Conservation (phyloP, 2,113 vertebrate species). For the Pterophyllum scalare region DNA sequence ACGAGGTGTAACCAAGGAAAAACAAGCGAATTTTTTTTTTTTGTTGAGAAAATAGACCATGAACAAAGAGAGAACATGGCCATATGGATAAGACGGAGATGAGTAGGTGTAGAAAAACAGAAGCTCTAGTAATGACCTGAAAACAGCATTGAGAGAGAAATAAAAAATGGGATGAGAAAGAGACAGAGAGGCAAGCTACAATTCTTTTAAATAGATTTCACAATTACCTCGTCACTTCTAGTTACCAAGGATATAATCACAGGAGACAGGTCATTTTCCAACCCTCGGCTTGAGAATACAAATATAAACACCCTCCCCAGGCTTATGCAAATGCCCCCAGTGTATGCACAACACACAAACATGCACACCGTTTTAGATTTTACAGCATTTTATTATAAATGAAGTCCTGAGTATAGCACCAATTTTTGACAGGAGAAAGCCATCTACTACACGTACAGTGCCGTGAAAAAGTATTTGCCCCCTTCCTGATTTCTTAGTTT, state of each 20-base stretch:
- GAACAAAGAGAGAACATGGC: constrained; percentile 18
- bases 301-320: constrained; percentile 62
- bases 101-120: constrained; percentile 26
- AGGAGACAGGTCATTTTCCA: constrained; percentile 82
- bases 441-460: not conserved
- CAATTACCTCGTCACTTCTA: constrained; percentile 83
- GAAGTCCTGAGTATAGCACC: not conserved
- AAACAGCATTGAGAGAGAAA: constrained; percentile 24
- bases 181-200: constrained; percentile 65
- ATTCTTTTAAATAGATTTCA: constrained; percentile 83
- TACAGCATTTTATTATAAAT: not conserved
- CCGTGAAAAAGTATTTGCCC: not conserved
- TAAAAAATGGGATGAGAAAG: constrained; percentile 9
- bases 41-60: not conserved
- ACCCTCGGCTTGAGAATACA: constrained; percentile 63
- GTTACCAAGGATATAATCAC: constrained; percentile 77
- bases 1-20: not conserved
- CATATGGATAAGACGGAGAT: not conserved
- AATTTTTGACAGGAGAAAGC: not conserved
- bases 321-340: constrained; percentile 52
- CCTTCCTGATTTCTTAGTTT: rapidly evolving
- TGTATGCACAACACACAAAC: not conserved
- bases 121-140: constrained; percentile 39
- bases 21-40: not conserved
- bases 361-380: not conserved